These are phyloP conservation scores for Peromyscus attwateri DNA, from an alignment of 2,797 vertebrate species.

Conservation along the genomic window DNA sequence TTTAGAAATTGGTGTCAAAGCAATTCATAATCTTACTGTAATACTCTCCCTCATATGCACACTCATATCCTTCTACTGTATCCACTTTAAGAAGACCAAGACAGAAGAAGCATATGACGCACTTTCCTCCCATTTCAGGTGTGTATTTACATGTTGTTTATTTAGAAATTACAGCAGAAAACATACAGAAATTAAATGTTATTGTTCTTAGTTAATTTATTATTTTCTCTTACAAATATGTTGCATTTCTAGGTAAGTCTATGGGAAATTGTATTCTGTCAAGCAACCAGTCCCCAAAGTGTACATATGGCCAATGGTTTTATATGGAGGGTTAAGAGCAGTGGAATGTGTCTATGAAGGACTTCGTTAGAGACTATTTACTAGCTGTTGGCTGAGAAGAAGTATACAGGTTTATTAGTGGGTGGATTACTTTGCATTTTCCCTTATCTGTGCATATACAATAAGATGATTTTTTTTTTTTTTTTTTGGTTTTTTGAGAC, in stretches of 20 bases:
- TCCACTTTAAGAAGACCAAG: neutral
- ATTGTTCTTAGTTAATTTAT: neutral
- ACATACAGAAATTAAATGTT: neutral
- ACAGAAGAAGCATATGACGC: neutral
- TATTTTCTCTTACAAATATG: neutral
- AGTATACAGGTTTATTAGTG: neutral
- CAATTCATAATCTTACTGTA: neutral
- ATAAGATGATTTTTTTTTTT: neutral
- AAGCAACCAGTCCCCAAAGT: neutral
- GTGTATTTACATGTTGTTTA: neutral
- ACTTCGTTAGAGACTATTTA: neutral
- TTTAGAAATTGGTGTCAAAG: constrained; percentile 12
- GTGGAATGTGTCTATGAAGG: neutral
- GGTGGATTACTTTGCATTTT: neutral
- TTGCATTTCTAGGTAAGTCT: neutral
- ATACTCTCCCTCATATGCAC: neutral
- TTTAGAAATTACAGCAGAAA: neutral
- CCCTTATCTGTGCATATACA: neutral
- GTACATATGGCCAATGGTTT: neutral
- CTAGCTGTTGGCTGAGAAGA: neutral
- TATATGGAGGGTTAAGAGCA: neutral
- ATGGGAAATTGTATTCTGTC: neutral
- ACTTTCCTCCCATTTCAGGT: neutral
- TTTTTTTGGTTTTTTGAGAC: too few relatives aligned
- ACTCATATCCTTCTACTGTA: neutral